Base-by-base conservation (phyloP, 2,797 vertebrate species). In the Alauda arvensis region DNA sequence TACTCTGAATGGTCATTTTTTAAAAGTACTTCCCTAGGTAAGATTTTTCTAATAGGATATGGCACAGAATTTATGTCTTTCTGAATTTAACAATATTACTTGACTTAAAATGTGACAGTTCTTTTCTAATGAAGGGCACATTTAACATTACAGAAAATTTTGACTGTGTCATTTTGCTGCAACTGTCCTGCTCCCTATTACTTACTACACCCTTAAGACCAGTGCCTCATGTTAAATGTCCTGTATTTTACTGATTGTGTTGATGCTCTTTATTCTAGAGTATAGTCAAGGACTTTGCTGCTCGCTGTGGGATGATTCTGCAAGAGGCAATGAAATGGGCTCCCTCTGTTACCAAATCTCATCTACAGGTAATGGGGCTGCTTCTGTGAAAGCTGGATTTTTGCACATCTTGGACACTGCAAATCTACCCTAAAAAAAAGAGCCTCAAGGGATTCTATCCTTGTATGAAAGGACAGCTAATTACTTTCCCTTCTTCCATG, bases 271-370 rank as follows among this genome's bases (percentile, higher is more conserved):
- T 45, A 40, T 94, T 94, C 12, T 60, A 99, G 99, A 99, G 98
- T 93, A 99, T 99, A 37, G 99, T 99, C 48, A 99, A 99, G 86
- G 99, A 99, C 95, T 99, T 99, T 65, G 99, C 99, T 14, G 99
- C 99, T 16, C 99, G 99, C 68, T 99, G 99, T 95, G 99, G 98
- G 49, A 99, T 99, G 97, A 99, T 99, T 93, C 97, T 99, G 18
- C 99, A 99, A 83, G 99, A 99, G 90, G 99, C 99, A 17, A 99
- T 99, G 99, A 99, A 99, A 89, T 99, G 99, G 99, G 99, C 99
- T 4, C 98, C 99, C 13, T 98, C 99, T 0, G 99, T 99, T 93
- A 99, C 99, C 77, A 99, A 99, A 95, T 99, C 99, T 77, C 99
- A 99, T 89, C 95, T 99, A 18, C 99, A 99, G 98, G 99, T 99